Evolutionary conservation across 1,140 invertebrate species (phyloP).

Genomic region (Luehdorfia chinensis): DNA sequence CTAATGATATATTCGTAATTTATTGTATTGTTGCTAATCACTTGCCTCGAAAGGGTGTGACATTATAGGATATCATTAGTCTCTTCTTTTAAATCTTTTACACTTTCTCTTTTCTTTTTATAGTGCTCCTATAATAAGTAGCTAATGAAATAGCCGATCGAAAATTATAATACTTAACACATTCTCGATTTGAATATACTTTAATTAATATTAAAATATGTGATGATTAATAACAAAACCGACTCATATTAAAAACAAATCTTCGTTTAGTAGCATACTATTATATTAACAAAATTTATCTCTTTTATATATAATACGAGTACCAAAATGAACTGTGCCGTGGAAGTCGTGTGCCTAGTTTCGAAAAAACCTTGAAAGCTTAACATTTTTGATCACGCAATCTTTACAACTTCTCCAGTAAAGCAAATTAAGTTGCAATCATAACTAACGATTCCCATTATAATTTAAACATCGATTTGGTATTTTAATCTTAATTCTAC

Average conservation of each 20-base stretch:
- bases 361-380: background rate
- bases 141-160: too few relatives aligned
- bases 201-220: background rate
- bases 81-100: too few relatives aligned
- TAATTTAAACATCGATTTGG: too few relatives aligned
- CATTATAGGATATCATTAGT: too few relatives aligned
- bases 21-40: background rate
- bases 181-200: background rate
- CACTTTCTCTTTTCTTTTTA: background rate
- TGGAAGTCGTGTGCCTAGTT: background rate
- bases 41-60: background rate
- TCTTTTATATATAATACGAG: too few relatives aligned
- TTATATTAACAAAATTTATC: background rate
- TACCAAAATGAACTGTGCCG: too few relatives aligned
- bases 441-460: background rate
- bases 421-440: background rate
- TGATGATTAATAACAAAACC: too few relatives aligned
- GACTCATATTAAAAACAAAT: background rate
- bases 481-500: too few relatives aligned
- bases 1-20: background rate
- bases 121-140: background rate
- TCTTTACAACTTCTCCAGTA: background rate
- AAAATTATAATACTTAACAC: background rate
- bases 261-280: background rate
- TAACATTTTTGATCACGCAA: background rate